These are phyloP conservation scores for Acrossocheilus fasciatus DNA, from an alignment of 2,797 vertebrate species.

Conservation along the genomic window DNA sequence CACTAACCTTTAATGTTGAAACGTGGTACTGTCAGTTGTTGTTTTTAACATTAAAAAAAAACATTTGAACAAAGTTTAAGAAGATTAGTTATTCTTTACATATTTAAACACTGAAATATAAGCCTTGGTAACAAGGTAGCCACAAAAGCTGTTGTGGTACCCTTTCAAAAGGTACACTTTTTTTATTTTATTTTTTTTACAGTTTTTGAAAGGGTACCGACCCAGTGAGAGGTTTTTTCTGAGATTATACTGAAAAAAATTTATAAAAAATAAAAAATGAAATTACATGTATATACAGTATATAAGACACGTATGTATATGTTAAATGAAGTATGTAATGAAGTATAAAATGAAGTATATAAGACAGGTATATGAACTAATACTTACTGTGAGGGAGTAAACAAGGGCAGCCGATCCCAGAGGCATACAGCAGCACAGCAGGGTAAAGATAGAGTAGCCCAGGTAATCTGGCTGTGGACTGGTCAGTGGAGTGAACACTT, in stretches of 20 bases:
- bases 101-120: no score
- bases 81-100: no score
- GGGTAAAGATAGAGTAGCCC: conserved; percentile 79
- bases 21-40: neutral
- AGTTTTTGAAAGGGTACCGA: no score
- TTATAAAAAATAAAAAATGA: no score
- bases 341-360: neutral
- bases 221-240: no score
- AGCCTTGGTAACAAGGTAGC: no score
- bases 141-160: no score
- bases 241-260: no score
- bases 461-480: conserved; percentile 73
- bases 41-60: neutral
- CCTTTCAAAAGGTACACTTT: no score
- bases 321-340: neutral
- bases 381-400: conserved; percentile 80
- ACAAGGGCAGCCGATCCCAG: conserved; percentile 79
- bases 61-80: neutral
- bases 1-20: neutral
- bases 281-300: no score
- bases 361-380: neutral
- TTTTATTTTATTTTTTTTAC: no score
- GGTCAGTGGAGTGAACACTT: conserved; percentile 62
- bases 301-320: neutral
- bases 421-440: conserved; percentile 82